These are phyloP conservation scores for Agrypnus murinus DNA, from an alignment of 2,888 invertebrate genomes.

Conservation along the genomic window DNA sequence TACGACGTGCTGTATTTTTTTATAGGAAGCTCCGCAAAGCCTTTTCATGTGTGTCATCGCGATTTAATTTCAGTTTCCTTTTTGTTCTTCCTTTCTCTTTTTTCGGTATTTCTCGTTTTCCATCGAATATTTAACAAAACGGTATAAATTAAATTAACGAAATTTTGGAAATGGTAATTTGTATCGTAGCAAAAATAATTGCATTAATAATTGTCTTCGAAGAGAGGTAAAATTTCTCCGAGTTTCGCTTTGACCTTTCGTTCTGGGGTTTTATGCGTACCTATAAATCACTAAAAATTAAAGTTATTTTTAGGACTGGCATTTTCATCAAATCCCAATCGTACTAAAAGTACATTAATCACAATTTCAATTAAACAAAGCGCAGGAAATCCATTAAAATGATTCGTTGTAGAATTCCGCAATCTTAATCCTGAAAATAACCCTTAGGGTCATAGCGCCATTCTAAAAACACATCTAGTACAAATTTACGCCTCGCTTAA, in stretches of 20 bases:
- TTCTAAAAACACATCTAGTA: constrained; percentile 33
- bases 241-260: constrained; percentile 21
- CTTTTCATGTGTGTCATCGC: not conserved
- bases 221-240: constrained; percentile 4
- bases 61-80: not conserved
- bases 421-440: constrained; percentile 54
- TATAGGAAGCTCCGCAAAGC: not conserved
- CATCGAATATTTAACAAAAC: too few species aligned
- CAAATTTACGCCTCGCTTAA: constrained; percentile 39
- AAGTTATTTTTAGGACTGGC: constrained; percentile 31
- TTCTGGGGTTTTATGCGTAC: constrained; percentile 18
- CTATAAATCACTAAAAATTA: constrained; percentile 39
- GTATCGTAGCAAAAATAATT: constrained; percentile 7
- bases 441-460: constrained; percentile 27
- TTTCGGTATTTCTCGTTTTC: too few species aligned
- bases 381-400: constrained; percentile 58
- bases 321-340: constrained; percentile 44
- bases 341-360: constrained; percentile 56
- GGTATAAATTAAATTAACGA: not conserved
- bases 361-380: constrained; percentile 62
- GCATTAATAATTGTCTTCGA: constrained; percentile 16
- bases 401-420: constrained; percentile 54
- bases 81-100: not conserved
- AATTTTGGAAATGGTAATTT: too few species aligned
- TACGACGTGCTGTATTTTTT: constrained; percentile 8